phyloP scores from a whole-genome alignment of 2,888 invertebrate species.

The Chloroclysta siterata region DNA sequence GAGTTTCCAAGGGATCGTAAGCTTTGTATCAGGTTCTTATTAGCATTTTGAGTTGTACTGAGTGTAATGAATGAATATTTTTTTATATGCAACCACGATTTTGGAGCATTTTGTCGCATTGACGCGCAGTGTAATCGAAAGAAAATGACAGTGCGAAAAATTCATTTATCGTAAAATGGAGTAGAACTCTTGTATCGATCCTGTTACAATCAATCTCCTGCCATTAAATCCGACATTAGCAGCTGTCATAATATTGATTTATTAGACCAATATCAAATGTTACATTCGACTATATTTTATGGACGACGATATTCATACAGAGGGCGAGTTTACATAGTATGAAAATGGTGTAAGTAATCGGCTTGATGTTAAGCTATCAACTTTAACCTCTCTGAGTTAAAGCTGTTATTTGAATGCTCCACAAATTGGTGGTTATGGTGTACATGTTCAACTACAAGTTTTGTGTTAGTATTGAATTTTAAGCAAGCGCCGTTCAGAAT shows the following conservation, averaged over 20 bases:
- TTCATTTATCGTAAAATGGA: not conserved
- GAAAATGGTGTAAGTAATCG: not conserved
- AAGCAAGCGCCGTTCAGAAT: no score
- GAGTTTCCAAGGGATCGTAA: no score
- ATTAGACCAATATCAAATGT: constrained; percentile 33
- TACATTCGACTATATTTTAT: constrained; percentile 23
- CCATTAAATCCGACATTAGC: constrained; percentile 22
- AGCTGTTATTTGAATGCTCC: not conserved
- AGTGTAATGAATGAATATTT: no score
- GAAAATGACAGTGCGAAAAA: no score
- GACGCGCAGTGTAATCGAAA: no score
- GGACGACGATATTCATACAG: not conserved
- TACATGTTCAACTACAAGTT: no score
- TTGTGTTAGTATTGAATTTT: no score
- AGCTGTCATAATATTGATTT: constrained; percentile 30
- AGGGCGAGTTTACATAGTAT: not conserved
- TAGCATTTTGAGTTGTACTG: no score
- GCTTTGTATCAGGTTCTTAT: no score
- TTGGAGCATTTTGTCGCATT: no score
- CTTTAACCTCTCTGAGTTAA: not conserved
- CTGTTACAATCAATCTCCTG: constrained; percentile 23
- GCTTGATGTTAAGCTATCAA: not conserved
- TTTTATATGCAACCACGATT: no score
- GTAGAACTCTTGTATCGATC: constrained; percentile 7
- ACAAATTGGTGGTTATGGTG: not conserved